A percentile compares a stretch with the other conserved stretches of the same genome.
phyloP scores from a whole-genome alignment of 2,113 vertebrate species.

The Microcebus jonahi region DNA sequence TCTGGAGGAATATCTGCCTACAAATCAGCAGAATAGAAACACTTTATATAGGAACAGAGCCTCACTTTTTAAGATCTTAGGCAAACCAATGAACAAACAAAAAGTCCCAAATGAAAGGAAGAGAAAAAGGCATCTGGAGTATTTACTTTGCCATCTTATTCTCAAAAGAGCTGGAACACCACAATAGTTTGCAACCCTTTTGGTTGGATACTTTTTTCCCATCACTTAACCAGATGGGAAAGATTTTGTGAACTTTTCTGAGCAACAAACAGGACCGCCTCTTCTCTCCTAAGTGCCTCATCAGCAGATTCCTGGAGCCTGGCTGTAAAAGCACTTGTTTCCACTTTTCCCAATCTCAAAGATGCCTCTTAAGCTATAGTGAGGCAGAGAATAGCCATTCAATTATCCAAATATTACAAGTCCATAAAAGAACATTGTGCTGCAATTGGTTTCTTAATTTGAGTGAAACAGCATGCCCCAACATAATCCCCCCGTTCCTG shows the following conservation, averaged over 20 bases:
- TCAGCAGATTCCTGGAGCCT: constrained; percentile 76
- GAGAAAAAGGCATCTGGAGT: not conserved
- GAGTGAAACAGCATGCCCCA: not conserved
- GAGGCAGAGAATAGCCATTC: constrained; percentile 75
- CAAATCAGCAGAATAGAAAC: not conserved
- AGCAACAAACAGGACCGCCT: not conserved
- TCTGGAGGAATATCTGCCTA: not conserved
- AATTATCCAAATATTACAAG: constrained; percentile 73
- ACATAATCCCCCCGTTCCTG: not conserved
- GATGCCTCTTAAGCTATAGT: constrained; percentile 66
- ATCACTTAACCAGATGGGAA: constrained; percentile 62
- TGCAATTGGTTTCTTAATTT: constrained; percentile 71
- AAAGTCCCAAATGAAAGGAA: not conserved
- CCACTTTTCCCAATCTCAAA: constrained; percentile 60
- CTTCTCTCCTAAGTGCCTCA: constrained; percentile 24
- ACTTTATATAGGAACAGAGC: not conserved
- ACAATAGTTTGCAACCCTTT: constrained; percentile 35
- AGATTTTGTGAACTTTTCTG: constrained; percentile 64
- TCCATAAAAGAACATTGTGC: constrained; percentile 69
- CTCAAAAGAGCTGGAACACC: not conserved
- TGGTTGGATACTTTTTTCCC: not conserved
- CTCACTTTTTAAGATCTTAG: not conserved
- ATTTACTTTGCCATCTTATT: constrained; percentile 16
- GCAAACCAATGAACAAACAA: constrained; percentile 30
- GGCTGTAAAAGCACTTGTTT: constrained; percentile 70